phyloP scores from a whole-genome alignment of 2,113 vertebrate genomes.

The Leptosomus discolor region DNA sequence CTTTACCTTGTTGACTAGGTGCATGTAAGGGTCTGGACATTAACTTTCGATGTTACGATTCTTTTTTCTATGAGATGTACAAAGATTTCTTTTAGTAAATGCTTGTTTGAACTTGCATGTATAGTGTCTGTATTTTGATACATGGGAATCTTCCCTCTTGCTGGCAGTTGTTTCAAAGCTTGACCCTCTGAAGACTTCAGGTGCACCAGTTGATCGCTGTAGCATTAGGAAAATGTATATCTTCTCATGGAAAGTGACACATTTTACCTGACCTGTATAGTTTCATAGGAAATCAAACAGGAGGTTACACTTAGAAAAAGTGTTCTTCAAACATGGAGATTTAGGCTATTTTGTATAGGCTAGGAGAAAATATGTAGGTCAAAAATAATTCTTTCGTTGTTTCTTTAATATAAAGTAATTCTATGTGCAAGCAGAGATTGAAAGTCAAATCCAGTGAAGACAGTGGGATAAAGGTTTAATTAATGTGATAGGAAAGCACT shows the following conservation, averaged over 20 bases:
- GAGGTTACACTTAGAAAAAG: not conserved
- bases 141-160: not conserved
- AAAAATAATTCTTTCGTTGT: not conserved
- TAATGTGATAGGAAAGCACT: not conserved
- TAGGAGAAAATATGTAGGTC: not conserved
- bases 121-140: not conserved
- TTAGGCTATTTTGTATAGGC: not conserved
- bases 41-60: not conserved
- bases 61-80: not conserved
- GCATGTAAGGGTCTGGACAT: not conserved
- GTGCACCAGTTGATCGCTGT: not conserved
- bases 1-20: conserved; percentile 3
- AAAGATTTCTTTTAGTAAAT: conserved; percentile 32
- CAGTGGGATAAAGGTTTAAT: not conserved
- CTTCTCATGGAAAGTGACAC: not conserved
- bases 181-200: not conserved
- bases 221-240: not conserved
- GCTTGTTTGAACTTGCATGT: not conserved
- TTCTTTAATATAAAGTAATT: not conserved
- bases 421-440: not conserved
- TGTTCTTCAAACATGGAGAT: not conserved
- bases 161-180: not conserved
- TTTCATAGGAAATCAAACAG: not conserved
- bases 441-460: not conserved
- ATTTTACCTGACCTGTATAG: not conserved